Percentiles rank a stretch among this genome's conserved stretches.
Evolutionary conservation across 37 sponge, comb jelly and placozoan species (phyloP).

Genomic region (Cladorhizidae sp.): DNA sequence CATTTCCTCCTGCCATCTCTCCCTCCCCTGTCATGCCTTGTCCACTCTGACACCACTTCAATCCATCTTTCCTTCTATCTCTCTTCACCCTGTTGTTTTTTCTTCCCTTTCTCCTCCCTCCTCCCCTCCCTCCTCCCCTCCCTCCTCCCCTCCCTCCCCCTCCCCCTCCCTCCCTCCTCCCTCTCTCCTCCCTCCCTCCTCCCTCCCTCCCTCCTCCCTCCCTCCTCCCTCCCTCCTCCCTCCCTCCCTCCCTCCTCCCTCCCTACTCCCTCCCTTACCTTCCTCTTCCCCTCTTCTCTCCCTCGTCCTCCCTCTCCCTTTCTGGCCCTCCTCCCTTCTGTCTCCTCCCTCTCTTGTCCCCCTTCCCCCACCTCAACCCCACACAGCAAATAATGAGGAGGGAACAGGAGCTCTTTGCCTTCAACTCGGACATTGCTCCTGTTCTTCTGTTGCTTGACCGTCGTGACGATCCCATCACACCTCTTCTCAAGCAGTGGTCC

Average conservation of each 20-base stretch:
- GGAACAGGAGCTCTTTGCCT: constrained; percentile 72
- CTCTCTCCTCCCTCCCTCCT: too few species aligned
- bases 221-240: too few species aligned
- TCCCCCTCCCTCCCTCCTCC: too few species aligned
- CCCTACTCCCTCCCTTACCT: too few species aligned
- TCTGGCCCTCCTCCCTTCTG: not conserved
- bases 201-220: too few species aligned
- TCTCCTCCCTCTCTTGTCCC: not conserved
- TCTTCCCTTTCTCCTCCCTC: too few species aligned
- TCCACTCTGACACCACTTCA: not conserved
- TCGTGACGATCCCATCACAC: constrained; percentile 93
- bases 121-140: too few species aligned
- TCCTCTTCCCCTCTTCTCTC: too few species aligned
- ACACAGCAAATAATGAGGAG: constrained; percentile 51
- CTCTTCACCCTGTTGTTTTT: not conserved
- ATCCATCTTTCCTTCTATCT: not conserved
- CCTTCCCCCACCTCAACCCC: constrained; percentile 8
- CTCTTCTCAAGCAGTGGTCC: constrained; percentile 96
- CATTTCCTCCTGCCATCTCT: not conserved
- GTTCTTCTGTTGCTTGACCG: constrained; percentile 91
- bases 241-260: too few species aligned
- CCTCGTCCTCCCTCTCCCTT: not conserved
- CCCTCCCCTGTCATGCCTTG: too few species aligned
- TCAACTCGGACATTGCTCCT: constrained; percentile 76
- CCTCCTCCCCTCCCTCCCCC: too few species aligned